Conservation (phyloP, 1,140 invertebrate species). For the Drosophila simulans region DNA sequence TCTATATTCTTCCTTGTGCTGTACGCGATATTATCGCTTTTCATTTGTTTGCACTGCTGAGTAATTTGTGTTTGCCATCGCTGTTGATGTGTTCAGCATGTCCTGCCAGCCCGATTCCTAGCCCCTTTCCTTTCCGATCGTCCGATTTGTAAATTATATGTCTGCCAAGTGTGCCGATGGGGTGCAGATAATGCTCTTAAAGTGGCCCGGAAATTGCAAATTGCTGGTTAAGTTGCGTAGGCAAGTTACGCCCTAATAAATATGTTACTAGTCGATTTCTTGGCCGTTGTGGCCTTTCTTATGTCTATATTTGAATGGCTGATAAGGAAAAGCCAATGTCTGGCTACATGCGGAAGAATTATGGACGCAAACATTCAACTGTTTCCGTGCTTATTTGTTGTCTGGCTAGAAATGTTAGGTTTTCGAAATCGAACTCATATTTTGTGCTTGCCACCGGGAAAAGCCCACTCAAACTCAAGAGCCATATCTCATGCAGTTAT, state of each 20-base stretch:
- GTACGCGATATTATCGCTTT: constrained; percentile 68
- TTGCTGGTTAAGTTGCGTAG: constrained; percentile 63
- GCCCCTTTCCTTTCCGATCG: not conserved
- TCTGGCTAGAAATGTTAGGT: not conserved
- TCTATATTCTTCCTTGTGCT: constrained; percentile 5
- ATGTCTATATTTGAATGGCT: constrained; percentile 61
- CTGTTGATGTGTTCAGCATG: constrained; percentile 66
- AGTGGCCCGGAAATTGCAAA: constrained; percentile 77
- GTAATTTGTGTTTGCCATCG: constrained; percentile 77
- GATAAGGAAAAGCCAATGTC: constrained; percentile 4
- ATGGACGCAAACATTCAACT: not conserved
- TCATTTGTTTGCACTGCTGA: constrained; percentile 79
- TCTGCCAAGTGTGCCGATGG: constrained; percentile 44
- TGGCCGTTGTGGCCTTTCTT: constrained; percentile 14
- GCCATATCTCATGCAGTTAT: constrained; percentile 16
- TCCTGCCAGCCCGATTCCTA: constrained; percentile 21
- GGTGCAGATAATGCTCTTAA: constrained; percentile 56
- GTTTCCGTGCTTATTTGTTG: not conserved
- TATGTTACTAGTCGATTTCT: constrained; percentile 43
- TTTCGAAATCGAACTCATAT: not conserved
- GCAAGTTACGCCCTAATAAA: constrained; percentile 32
- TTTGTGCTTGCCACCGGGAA: not conserved
- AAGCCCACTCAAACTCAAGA: constrained; percentile 18
- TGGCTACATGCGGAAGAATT: not conserved
- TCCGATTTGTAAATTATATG: constrained; percentile 68